Conservation (phyloP, 35 echinoderm and acorn worm species). For the Ophioderma brevispina region DNA sequence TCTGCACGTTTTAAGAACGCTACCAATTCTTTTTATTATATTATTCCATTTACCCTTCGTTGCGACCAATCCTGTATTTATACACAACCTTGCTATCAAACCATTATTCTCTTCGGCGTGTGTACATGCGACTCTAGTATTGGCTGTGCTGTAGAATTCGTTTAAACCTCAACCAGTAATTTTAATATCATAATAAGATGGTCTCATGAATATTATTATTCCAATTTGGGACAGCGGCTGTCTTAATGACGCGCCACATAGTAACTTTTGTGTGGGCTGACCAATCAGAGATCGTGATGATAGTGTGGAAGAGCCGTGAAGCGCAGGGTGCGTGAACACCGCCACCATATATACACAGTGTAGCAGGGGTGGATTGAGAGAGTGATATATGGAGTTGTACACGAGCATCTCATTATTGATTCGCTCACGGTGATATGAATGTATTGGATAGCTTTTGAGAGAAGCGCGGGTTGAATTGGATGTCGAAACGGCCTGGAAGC, state of each 20-base stretch:
- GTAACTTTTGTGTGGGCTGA: slow-evolving; percentile 9
- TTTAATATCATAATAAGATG: not conserved
- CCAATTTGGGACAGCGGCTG: not conserved
- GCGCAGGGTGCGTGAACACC: not conserved
- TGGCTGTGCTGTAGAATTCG: no score
- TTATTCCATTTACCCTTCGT: no score
- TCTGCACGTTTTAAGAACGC: no score
- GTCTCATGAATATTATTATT: not conserved
- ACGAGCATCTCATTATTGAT: slow-evolving; percentile 10
- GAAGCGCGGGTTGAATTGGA: not conserved
- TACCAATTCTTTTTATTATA: no score
- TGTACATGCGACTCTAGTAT: no score
- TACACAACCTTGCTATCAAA: no score
- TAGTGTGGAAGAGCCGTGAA: not conserved
- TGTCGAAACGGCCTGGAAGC: not conserved
- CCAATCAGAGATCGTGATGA: not conserved
- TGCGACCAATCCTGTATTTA: no score
- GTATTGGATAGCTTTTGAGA: not conserved
- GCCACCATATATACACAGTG: not conserved
- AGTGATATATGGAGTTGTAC: not conserved
- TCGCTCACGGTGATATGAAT: not conserved
- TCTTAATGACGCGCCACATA: not conserved
- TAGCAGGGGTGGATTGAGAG: not conserved
- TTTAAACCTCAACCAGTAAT: not conserved
- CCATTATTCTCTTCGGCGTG: no score